Percentiles rank a stretch among this genome's conserved stretches.
These are phyloP conservation scores for Melanargia galathea DNA, from an alignment of 2,888 invertebrate genomes.

Conservation along the genomic window DNA sequence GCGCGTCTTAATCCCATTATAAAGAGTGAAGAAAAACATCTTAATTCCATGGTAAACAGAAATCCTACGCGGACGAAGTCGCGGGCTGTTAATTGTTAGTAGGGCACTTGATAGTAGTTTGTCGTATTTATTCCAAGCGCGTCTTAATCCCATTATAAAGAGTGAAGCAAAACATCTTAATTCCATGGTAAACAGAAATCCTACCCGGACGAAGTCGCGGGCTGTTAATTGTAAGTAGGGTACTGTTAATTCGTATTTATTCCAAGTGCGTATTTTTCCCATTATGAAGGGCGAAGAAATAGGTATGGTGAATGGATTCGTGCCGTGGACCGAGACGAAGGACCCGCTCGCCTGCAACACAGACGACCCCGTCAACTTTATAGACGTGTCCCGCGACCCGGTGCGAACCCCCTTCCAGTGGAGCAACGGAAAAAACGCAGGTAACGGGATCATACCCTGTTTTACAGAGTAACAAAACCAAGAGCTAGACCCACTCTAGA, in stretches of 20 bases:
- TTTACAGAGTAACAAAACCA: neutral
- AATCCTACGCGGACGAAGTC: neutral
- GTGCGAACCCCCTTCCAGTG: constrained; percentile 92
- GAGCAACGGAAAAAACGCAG: constrained; percentile 83
- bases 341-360: constrained; percentile 82
- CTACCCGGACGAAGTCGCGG: neutral
- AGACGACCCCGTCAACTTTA: constrained; percentile 82
- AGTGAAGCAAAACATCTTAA: constrained; percentile 92
- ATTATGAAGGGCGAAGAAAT: constrained; percentile 87
- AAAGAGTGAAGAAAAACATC: no score
- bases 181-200: no score
- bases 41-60: no score
- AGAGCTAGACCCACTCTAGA: neutral
- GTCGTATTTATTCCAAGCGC: constrained; percentile 10
- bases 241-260: constrained; percentile 11
- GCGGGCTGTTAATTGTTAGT: neutral
- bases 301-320: constrained; percentile 84
- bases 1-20: no score
- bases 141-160: constrained; percentile 54
- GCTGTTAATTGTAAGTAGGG: neutral
- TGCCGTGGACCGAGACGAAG: constrained; percentile 80
- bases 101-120: neutral
- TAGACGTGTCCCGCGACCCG: constrained; percentile 85
- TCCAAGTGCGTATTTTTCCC: constrained; percentile 13
- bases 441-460: constrained; percentile 50